These are phyloP conservation scores for Gymnopithys bicolor DNA, from an alignment of 2,797 vertebrate genomes.

Conservation along the genomic window DNA sequence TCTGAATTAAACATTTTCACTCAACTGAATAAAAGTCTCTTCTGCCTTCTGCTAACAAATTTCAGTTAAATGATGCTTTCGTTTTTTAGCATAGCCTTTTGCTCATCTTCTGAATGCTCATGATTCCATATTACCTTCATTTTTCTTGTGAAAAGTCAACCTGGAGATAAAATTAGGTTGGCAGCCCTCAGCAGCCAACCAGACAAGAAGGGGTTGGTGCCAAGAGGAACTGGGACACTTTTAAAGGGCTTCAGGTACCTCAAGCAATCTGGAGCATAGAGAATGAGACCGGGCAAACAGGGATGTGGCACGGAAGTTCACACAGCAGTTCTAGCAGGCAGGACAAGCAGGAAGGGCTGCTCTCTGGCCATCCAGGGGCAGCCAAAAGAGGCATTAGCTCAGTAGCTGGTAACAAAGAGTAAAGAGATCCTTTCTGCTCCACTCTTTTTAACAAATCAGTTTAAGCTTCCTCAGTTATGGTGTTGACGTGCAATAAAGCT, in stretches of 20 bases:
- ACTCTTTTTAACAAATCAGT: background rate
- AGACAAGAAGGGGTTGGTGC: background rate
- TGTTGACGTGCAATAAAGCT: background rate
- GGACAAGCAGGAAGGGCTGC: background rate
- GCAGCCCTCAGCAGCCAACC: background rate
- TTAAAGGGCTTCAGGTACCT: background rate
- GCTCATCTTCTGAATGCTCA: background rate
- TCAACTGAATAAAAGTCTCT: background rate
- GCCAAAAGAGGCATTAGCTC: background rate
- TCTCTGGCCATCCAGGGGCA: background rate
- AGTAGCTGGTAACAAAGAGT: background rate
- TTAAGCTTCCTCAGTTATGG: background rate
- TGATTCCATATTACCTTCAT: background rate
- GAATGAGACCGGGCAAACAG: background rate
- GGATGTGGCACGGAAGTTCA: background rate
- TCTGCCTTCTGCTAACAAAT: background rate
- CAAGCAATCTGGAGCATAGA: background rate
- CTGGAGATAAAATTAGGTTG: background rate
- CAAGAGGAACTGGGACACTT: background rate
- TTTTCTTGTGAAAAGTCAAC: background rate
- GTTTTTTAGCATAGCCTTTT: background rate
- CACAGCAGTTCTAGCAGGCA: background rate
- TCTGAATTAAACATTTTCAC: background rate
- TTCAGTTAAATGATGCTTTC: background rate
- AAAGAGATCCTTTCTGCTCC: background rate